Evolutionary conservation across 2,888 invertebrate species (phyloP), one percentile per base, ranked within the genome.

Genomic region (Apodemia mormo): DNA sequence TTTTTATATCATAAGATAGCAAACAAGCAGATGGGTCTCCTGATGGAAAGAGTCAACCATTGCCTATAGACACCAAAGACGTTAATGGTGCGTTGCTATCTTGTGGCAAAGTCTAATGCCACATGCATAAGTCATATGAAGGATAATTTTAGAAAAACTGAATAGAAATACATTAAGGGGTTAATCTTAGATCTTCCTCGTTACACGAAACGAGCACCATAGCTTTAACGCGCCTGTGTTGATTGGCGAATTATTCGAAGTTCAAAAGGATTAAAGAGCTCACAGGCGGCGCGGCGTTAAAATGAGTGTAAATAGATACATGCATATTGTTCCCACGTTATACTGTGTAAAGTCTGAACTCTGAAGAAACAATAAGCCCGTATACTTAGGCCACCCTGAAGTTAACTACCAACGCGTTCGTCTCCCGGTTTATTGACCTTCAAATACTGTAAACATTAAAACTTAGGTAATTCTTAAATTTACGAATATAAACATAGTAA

Each of bases 311-410:
- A 76, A 75, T 74, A 70, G 66, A 70, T 72, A 66, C 65, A 69
- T 73, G 73, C 68, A 72, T 68, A 69, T 73, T 75, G 84, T 88
- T 92, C 91, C 87, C 92, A 92, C 90, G 89, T 85, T 74, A 80
- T 77, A 30, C 37, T 71, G 71, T 72, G 74, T 71, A 80, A 54
- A 64, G 61, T 79, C 81, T 76, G 70, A 74, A 72, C 82, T 79
- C 80, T 78, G 76, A 74, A 79, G 78, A 86, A 85, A 92, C 91
- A 92, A 92, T 92, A 82, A 82, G 78, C 92, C 92, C 92, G 88
- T 90, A 92, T 91, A 76, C 78, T 79, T 77, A 76, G 88, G 80
- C 91, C 90, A 90, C 92, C 90, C 90, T 75, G 89, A 79, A 84
- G 84, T 71, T 56, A 72, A 76, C 74, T 73, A 68, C 78, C 78